Evolutionary conservation across 2,888 invertebrate species (phyloP), one percentile per base, ranked within the genome.

Genomic region (Gerris lacustris): DNA sequence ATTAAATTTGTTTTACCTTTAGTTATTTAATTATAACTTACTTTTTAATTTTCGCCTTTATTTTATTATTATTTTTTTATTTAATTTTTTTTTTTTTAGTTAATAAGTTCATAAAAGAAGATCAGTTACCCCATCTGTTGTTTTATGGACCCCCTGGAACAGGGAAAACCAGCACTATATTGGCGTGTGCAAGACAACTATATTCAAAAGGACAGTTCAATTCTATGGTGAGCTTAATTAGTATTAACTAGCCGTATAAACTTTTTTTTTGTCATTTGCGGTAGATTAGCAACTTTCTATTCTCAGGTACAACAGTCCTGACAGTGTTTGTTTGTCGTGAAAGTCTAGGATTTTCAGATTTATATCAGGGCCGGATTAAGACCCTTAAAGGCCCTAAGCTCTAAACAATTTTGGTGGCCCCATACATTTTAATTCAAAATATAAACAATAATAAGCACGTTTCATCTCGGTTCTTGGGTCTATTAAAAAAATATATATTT

Each of bases 141-240:
- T 92, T 99, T 78, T 99, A 99, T 83, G 99, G 99, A 0, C 98
- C 98, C 9, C 97, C 98, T 0, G 99, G 98, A 70, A 98, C 97
- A 44, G 98, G 96, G 6, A 99, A 99, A 83, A 99, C 98, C 0
- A 96, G 94, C 75, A 97, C 98, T 6, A 96, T 99, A 75, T 83
- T 99, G 73, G 98, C 98, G 43, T 95, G 96, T 82, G 97, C 98
- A 4, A 88, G 86, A 76, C 90, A 94, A 81, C 86, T 99, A 76
- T 99, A 97, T 79, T 86, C 90, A 5, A 90, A 92, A 6, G 87
- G 88, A 73, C 93, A 96, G 79, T 93, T 96, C 78, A 88, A 89
- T 79, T 95, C 96, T 0, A 96, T 97, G 95, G 96, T 94, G 80
- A 31, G 31, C 31, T 31, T 31, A 2, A 31, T 31, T 31, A 31